Base-by-base conservation (phyloP, 37 sponge, comb jelly and placozoan genomes). In the Chondrosia reniformis region DNA sequence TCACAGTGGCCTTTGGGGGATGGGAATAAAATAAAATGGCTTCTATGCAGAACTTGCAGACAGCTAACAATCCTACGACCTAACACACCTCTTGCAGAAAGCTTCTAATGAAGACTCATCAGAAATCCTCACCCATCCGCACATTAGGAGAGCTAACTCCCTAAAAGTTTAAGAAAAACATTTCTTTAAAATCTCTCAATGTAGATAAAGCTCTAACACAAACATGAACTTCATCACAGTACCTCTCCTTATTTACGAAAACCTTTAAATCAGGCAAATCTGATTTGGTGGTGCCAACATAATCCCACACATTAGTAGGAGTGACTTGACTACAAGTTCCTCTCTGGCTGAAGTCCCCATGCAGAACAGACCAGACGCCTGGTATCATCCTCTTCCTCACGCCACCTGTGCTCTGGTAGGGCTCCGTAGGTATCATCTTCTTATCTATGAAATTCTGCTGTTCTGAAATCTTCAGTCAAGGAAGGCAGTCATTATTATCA, bases 81-180 rank as follows among this genome's bases (percentile, higher is more conserved):
- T n/a, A n/a, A n/a, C n/a, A n/a, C 46, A 81, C 92, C 84, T 91
- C 54, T 84, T 91, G 28, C 83, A 61, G 81, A 59, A 91, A 46
- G 75, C 76, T 28, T 91, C 92, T 33, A 91, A 63, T 57, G 32
- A 63, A 8, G 61, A 33, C 0, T 40, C 63, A n/a, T 63, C 10
- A 10, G 34, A 5, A n/a, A n/a, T n/a, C n/a, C n/a, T n/a, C 78
- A 63, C 84, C 92, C 92, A 91, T 76, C 92, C 92, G 84, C 92
- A 91, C 15, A 91, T 55, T 31, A 61, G 63, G 38, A 91, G 57
- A 25, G 88, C 84, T 21, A 3, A 45, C 40, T 62, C 78, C 55
- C 65, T 84, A n/a, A n/a, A n/a, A n/a, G n/a, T n/a, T n/a, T n/a
- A n/a, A n/a, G n/a, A n/a, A n/a, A n/a, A n/a, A n/a, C n/a, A n/a